Base-by-base conservation (phyloP, 2,888 invertebrate species). In the Cephus sareptanus region DNA sequence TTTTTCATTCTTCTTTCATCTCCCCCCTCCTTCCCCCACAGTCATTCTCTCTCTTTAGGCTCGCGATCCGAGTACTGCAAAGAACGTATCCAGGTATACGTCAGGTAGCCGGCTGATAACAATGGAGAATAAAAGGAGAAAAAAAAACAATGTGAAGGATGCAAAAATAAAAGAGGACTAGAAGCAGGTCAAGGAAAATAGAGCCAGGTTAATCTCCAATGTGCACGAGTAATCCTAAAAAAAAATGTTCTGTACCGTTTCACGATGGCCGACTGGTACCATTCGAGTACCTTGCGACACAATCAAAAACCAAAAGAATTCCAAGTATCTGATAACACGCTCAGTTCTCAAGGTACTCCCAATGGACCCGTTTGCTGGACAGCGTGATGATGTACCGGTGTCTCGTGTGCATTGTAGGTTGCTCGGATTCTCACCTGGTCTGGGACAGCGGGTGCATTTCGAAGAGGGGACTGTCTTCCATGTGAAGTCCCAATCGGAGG, bases 331-430 rank as follows among this genome's bases (percentile, higher is more conserved):
- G 56, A 56, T 56, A 56, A 56, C 56, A 9, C 2, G 23, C 23
- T 56, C 56, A 56, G 56, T 56, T 56, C 56, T 56, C 56, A 56
- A 56, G 56, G 56, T 56, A 56, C 23, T 56, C 23, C 56, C 56
- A 23, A 23, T 56, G 56, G 56, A 56, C 56, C 56, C 56, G 56
- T 56, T 56, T 56, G 23, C 56, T 56, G 56, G 56, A 56, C 56
- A 56, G 56, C 56, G 56, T 56, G 56, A 56, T 56, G 56, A 56
- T 56, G 56, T 56, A 56, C 56, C 23, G 56, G 56, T 87, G 81
- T 90, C 86, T 89, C 87, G 87, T 90, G 86, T 90, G 87, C 88
- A 90, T 91, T 91, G 90, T 91, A 91, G 91, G 91, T 91, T 90
- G 84, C 90, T 91, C 85, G 90, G 90, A 85, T 87, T 91, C 84